These are phyloP conservation scores for Abrostola tripartita DNA, from an alignment of 2,888 invertebrate genomes.

Conservation along the genomic window DNA sequence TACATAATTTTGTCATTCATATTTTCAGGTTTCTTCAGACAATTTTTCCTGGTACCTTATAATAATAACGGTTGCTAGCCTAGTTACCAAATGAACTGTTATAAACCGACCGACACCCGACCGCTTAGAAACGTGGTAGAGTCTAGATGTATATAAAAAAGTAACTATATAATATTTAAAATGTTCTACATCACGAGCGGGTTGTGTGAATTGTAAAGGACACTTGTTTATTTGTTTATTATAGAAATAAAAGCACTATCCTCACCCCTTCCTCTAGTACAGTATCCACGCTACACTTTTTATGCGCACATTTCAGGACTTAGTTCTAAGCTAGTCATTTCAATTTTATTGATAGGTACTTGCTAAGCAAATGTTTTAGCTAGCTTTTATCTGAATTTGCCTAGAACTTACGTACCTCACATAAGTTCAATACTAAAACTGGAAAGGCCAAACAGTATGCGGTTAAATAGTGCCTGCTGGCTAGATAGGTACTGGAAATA, in stretches of 20 bases:
- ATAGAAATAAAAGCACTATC: slow-evolving; percentile 49
- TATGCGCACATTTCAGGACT: slow-evolving; percentile 9
- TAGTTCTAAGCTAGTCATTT: background rate
- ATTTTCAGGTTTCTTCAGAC: background rate
- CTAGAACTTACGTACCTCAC: too few relatives aligned
- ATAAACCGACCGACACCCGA: slow-evolving; percentile 8
- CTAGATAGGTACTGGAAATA: too few relatives aligned
- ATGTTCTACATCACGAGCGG: slow-evolving; percentile 34
- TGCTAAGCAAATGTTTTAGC: too few relatives aligned
- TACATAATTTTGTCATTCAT: background rate
- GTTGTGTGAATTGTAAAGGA: slow-evolving; percentile 47
- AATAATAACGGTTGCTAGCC: background rate
- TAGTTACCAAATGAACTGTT: slow-evolving; percentile 20
- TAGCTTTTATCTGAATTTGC: too few relatives aligned
- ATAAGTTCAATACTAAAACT: too few relatives aligned
- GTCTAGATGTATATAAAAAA: slow-evolving; percentile 5
- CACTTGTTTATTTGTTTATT: slow-evolving; percentile 53
- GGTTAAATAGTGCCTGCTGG: too few relatives aligned
- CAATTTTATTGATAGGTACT: too few relatives aligned
- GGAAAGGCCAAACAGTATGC: too few relatives aligned
- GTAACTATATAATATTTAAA: slow-evolving; percentile 3
- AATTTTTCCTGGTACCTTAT: background rate
- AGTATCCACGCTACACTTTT: slow-evolving; percentile 28
- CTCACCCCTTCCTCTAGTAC: slow-evolving; percentile 21
- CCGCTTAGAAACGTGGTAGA: slow-evolving; percentile 5